These are phyloP conservation scores for Whitmania pigra DNA, from an alignment of 1,140 invertebrate genomes.

Conservation along the genomic window DNA sequence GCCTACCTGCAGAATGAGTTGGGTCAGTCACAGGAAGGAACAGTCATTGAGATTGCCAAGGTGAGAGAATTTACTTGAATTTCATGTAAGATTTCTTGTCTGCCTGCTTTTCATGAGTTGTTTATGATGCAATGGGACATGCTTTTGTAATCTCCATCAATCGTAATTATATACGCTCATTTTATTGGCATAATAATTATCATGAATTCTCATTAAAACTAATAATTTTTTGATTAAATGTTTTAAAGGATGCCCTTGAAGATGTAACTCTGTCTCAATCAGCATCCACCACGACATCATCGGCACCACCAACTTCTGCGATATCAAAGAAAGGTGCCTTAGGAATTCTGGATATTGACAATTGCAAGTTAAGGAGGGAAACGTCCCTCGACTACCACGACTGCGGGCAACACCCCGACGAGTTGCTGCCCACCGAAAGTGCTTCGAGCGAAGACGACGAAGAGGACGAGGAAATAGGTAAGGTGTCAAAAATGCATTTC, in stretches of 20 bases:
- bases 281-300: not conserved
- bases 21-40: conserved; percentile 23
- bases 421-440: not conserved
- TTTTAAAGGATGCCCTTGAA: too few species aligned
- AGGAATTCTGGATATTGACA: not conserved
- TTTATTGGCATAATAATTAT: too few species aligned
- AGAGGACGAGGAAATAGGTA: not conserved
- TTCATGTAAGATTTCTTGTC: not conserved
- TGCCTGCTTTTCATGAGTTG: not conserved
- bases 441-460: not conserved
- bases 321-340: not conserved
- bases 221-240: too few species aligned
- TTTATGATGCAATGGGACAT: not conserved
- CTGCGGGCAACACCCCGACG: not conserved
- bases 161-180: too few species aligned
- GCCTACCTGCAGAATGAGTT: conserved; percentile 24
- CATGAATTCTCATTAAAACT: too few species aligned
- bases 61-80: not conserved
- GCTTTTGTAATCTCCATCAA: too few species aligned
- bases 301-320: not conserved
- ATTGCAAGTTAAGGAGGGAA: not conserved
- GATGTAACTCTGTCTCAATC: not conserved
- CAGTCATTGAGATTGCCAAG: conserved; percentile 7
- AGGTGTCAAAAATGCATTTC: not conserved
- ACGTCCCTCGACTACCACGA: not conserved